Conservation (phyloP, 2,888 invertebrate genomes). For the Polydrusus pterygomalis region DNA sequence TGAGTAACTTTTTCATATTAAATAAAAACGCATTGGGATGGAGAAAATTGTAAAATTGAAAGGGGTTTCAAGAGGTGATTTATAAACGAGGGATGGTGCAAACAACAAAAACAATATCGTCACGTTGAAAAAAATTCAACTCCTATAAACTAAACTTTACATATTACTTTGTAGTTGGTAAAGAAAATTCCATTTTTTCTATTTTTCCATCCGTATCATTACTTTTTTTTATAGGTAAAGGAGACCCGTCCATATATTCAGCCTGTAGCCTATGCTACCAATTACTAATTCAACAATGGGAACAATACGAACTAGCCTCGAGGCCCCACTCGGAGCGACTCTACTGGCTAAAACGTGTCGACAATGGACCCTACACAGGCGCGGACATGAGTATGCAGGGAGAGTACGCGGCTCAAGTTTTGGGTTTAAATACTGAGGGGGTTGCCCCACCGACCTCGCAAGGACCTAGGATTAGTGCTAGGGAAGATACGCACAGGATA, state of each 20-base stretch:
- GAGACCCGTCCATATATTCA: slow-evolving; percentile 65
- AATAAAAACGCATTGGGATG: too few relatives aligned
- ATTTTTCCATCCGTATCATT: background rate
- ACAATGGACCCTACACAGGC: slow-evolving; percentile 91
- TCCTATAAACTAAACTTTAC: too few relatives aligned
- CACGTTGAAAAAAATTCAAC: too few relatives aligned
- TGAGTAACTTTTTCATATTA: too few relatives aligned
- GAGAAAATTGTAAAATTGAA: too few relatives aligned
- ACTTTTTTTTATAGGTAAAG: slow-evolving; percentile 35
- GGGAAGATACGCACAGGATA: slow-evolving; percentile 64
- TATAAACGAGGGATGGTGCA: too few relatives aligned
- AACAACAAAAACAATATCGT: too few relatives aligned
- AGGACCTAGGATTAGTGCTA: slow-evolving; percentile 62
- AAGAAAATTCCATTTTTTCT: too few relatives aligned
- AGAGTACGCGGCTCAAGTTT: slow-evolving; percentile 93
- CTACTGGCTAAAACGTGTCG: slow-evolving; percentile 94
- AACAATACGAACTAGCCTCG: slow-evolving; percentile 86
- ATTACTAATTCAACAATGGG: slow-evolving; percentile 93
- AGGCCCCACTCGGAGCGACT: slow-evolving; percentile 91
- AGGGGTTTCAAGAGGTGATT: too few relatives aligned
- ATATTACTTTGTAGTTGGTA: too few relatives aligned
- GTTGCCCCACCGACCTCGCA: slow-evolving; percentile 40
- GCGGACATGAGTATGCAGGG: slow-evolving; percentile 90
- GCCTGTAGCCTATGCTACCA: slow-evolving; percentile 92
- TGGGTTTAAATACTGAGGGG: slow-evolving; percentile 81